A percentile compares a stretch with the other conserved stretches of the same genome.
Conservation (phyloP, 2,113 vertebrate genomes). For the Gopherus evgoodei region DNA sequence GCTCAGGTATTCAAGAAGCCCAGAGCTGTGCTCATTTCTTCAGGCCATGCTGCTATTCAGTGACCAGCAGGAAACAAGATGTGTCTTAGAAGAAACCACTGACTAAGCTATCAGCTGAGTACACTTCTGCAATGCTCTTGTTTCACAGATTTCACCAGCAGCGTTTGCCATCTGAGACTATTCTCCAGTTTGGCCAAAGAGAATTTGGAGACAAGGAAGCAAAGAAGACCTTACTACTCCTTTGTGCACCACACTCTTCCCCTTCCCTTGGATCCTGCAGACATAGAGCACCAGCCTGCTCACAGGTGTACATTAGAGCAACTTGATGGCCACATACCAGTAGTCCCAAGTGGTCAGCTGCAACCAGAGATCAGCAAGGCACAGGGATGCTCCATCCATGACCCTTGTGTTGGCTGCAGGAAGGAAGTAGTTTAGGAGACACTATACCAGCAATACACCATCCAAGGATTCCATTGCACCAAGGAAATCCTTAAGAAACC, state of each 20-base stretch:
- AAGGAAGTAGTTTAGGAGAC: not conserved
- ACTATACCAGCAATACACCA: not conserved
- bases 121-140: rapidly evolving
- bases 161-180: not conserved
- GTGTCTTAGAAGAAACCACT: not conserved
- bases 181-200: not conserved
- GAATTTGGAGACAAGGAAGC: not conserved
- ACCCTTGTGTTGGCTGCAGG: not conserved
- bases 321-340: not conserved
- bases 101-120: not conserved
- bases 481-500: not conserved
- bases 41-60: not conserved
- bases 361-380: not conserved
- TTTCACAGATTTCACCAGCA: rapidly evolving
- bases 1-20: not conserved
- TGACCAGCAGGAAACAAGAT: not conserved
- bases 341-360: not conserved
- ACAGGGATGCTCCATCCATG: not conserved
- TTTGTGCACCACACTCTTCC: not conserved
- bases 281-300: no score
- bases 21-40: not conserved
- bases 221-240: no score
- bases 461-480: not conserved
- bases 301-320: not conserved
- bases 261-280: no score